These are phyloP conservation scores for Scrobipalpa atriplicella DNA, from an alignment of 2,888 invertebrate genomes.

Conservation along the genomic window DNA sequence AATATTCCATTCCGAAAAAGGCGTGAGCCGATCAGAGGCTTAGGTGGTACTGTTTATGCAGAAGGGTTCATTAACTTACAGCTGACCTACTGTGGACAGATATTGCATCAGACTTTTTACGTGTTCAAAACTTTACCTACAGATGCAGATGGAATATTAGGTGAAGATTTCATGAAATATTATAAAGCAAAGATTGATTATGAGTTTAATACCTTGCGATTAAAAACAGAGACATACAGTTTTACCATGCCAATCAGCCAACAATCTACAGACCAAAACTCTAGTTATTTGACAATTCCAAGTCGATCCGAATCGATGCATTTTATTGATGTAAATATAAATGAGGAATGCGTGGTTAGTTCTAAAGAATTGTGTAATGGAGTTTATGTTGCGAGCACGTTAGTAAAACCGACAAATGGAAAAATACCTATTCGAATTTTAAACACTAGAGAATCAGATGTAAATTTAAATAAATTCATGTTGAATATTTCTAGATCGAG, in stretches of 20 bases:
- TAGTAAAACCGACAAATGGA: conserved; percentile 32
- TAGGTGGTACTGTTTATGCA: conserved; percentile 26
- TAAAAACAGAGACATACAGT: neutral
- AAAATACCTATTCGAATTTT: conserved; percentile 35
- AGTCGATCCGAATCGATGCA: conserved; percentile 35
- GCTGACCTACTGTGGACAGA: no score
- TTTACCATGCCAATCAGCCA: no score
- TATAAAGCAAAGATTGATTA: neutral
- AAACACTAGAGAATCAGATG: conserved; percentile 30
- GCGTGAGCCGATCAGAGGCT: neutral
- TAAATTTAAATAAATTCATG: conserved; percentile 32
- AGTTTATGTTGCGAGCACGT: conserved; percentile 34
- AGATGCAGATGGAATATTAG: no score
- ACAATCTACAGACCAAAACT: neutral
- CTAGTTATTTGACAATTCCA: conserved; percentile 27
- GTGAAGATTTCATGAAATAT: conserved; percentile 17
- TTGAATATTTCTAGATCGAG: conserved; percentile 23
- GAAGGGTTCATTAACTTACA: conserved; percentile 21
- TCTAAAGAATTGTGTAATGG: conserved; percentile 33
- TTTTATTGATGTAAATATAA: conserved; percentile 32
- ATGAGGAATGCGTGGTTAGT: conserved; percentile 33
- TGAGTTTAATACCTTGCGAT: neutral
- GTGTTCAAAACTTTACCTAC: no score
- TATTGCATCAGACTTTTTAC: no score
- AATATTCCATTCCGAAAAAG: neutral